Base-by-base conservation (phyloP, 2,797 vertebrate species). In the Acrocephalus scirpaceus region DNA sequence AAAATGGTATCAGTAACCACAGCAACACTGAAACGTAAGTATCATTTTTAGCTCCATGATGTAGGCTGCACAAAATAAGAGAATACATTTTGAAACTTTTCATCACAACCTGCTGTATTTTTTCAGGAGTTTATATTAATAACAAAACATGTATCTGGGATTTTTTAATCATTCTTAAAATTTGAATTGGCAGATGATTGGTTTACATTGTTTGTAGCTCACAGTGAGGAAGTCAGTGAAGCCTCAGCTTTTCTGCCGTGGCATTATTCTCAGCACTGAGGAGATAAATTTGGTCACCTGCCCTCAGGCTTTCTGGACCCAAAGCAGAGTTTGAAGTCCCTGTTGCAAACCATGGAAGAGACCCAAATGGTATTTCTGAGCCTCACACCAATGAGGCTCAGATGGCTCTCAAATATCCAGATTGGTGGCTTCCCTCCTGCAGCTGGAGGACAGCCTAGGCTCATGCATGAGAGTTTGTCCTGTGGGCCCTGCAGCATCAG, bases 1-100 rank as follows among this genome's bases (percentile, higher is more conserved):
- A 81, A 66, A 88, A 92, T 93, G 90, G 53, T 86, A 83, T 88
- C 94, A 94, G 95, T 97, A 96, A 95, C 92, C 91, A 97, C 88
- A 95, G 96, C 67, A 94, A 94, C 86, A 32, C 71, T 93, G 80
- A 78, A 78, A 92, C 93, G 80, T 71, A 92, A 89, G 92, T 96
- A 71, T 85, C 66, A 79, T 90, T 96, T 90, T 94, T 96, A 96
- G 90, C 94, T 95, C 92, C 27, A 9, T 70, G 64, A 81, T 75
- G 86, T 92, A 92, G 83, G 56, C 86, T 84, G 77, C 73, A 92
- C 81, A 95, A 95, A 96, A 92, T 58, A 62, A 77, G 62, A 75
- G 92, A 92, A 56, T 45, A 77, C 36, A 60, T 66, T 91, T 69
- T 89, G 45, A 65, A 96, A 87, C 72, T 79, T 96, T 95, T 79